Base-by-base conservation (phyloP, 2,888 invertebrate species). In the Hofmannophila pseudospretella region DNA sequence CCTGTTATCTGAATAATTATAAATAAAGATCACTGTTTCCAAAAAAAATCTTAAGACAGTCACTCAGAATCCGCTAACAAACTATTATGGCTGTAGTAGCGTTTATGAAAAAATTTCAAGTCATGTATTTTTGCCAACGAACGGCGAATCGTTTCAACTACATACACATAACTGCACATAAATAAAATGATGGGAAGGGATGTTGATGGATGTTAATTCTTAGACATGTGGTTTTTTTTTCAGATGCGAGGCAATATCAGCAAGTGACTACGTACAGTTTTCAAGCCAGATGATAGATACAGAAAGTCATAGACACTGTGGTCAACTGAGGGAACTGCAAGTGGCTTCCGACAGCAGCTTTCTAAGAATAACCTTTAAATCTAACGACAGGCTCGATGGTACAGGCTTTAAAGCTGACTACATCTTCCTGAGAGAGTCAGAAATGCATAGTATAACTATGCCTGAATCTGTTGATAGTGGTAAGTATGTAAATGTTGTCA, bases 251-350 rank as follows among this genome's bases (percentile, higher is more conserved):
- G 93, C 93, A 32, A 89, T 92, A 35, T 94, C 97, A 3, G 95
- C 96, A 11, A 98, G 97, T 60, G 99, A 99, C 78, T 98, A 94
- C 80, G 93, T 99, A 5, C 96, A 97, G 67, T 97, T 99, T 74
- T 97, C 97, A 12, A 98, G 97, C 84, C 96, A 94, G 72, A 91
- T 95, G 88, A 91, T 94, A 22, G 90, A 93, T 36, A 94, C 97
- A 66, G 88, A 95, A 46, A 95, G 94, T 71, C 89, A 91, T 9
- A 89, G 96, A 45, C 92, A 95, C 66, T 99, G 98, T 70, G 98
- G 98, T 1, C 92, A 93, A 55, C 74, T 92, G 42, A 90, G 90
- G 54, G 93, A 94, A 54, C 92, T 95, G 55, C 90, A 92, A 60
- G 89, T 95, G 20, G 91, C 92, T 39, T 97, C 97, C 0, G 96